Percentiles rank a stretch among this genome's conserved stretches.
These are phyloP conservation scores for Sardina pilchardus DNA, from an alignment of 2,113 vertebrate genomes.

Conservation along the genomic window DNA sequence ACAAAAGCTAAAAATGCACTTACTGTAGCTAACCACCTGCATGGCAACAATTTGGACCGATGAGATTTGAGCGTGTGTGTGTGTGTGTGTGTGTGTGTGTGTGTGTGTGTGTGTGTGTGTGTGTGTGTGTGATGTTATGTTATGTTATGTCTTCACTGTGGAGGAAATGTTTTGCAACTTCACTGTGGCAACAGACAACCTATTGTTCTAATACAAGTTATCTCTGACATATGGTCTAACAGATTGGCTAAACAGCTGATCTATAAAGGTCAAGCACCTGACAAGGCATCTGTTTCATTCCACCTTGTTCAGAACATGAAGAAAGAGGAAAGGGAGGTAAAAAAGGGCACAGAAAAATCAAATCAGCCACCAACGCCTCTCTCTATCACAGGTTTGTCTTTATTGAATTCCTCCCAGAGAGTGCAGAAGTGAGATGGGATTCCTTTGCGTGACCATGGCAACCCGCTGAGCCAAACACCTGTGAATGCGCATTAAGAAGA, in stretches of 20 bases:
- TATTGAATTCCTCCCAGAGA: slow-evolving; percentile 11
- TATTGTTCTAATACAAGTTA: background rate
- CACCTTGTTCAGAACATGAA: background rate
- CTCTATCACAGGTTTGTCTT: background rate
- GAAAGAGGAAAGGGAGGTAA: background rate
- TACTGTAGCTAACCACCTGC: background rate
- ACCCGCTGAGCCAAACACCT: slow-evolving; percentile 14
- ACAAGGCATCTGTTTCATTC: background rate
- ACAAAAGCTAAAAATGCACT: background rate
- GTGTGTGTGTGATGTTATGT: background rate
- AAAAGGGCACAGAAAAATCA: background rate
- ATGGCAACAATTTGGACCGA: background rate
- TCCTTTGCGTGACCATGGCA: slow-evolving; percentile 15
- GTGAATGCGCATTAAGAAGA: background rate
- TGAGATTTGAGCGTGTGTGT: background rate
- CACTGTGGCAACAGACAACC: background rate
- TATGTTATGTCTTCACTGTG: background rate
- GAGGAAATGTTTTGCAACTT: background rate
- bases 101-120: too few relatives aligned
- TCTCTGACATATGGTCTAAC: background rate
- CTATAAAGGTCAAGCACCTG: background rate
- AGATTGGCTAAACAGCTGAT: background rate
- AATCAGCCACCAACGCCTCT: background rate
- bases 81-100: background rate
- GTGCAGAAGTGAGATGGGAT: slow-evolving; percentile 16